Conservation (phyloP, 2,113 vertebrate species). For the Mugil cephalus region DNA sequence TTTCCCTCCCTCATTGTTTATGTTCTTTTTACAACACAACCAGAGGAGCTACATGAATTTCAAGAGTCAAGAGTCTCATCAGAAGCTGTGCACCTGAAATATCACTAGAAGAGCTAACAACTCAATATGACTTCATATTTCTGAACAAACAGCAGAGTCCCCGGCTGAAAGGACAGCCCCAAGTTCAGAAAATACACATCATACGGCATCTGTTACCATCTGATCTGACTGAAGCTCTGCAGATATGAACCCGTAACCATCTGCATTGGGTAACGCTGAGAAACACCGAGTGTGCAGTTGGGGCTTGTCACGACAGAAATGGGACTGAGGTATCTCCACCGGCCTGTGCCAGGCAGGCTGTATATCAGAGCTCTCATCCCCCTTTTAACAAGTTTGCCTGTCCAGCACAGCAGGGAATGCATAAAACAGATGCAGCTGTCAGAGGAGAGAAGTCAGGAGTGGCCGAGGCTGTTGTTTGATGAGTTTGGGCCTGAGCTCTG, state of each 20-base stretch:
- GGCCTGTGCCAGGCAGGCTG: constrained; percentile 58
- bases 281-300: constrained; percentile 54
- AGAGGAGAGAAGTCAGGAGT: constrained; percentile 46
- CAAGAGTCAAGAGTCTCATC: no score
- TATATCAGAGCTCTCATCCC: constrained; percentile 74
- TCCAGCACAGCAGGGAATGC: constrained; percentile 66
- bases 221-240: constrained; percentile 9
- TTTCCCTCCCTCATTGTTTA: no score
- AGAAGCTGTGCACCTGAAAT: no score
- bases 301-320: constrained; percentile 45
- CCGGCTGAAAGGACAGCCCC: no score
- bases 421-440: constrained; percentile 79
- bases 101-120: no score
- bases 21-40: no score
- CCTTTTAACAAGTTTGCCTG: constrained; percentile 70
- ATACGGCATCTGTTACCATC: constrained; percentile 2
- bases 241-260: constrained; percentile 47
- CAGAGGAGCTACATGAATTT: no score
- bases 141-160: no score
- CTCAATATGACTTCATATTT: no score
- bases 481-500: constrained; percentile 40
- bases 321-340: constrained; percentile 55
- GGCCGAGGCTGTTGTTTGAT: constrained; percentile 53
- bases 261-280: constrained; percentile 36
- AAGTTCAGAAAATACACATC: neutral